Base-by-base conservation (phyloP, 2,888 invertebrate species). In the Ferrisia virgata region DNA sequence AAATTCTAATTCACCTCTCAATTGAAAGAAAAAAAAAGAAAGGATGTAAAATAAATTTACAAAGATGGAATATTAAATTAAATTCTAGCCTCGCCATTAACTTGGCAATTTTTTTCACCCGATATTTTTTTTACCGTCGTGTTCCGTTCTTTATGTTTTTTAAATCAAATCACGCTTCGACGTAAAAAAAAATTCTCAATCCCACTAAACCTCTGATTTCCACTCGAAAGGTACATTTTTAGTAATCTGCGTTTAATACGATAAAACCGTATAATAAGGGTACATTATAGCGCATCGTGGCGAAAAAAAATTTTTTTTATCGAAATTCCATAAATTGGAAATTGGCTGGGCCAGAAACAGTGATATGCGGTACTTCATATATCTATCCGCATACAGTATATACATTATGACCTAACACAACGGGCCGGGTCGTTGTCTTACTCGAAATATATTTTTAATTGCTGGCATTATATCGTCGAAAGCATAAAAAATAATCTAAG, bases 361-460 rank as follows among this genome's bases (percentile, higher is more conserved):
- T n/a, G n/a, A n/a, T 25, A 58, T 5, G 11, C 11, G 39, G 39
- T 11, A 39, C 39, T n/a, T 47, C n/a, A n/a, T 47, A 47, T n/a
- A 13, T 43, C 6, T 5, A 13, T 43, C n/a, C n/a, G 43, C 13
- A 40, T 13, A 11, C 40, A 13, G 13, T 40, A 40, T 11, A 9
- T n/a, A 40, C 18, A 47, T 47, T 53, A 22, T 11, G 53, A 53
- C 53, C 22, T 53, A 53, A 53, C 22, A 47, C n/a, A n/a, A n/a
- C n/a, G n/a, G n/a, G n/a, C 15, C 64, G 28, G 64, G 5, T 28
- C 64, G 28, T 64, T 15, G 28, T 64, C 15, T 11, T 64, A 64
- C 28, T 64, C 64, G 64, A 64, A 64, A 64, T 64, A 64, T 28
- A 28, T 64, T 64, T 64, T 64, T 64, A 64, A 64, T 64, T 64